These are phyloP conservation scores for Monodelphis domestica DNA, from an alignment of 2,797 vertebrate genomes.

Conservation along the genomic window DNA sequence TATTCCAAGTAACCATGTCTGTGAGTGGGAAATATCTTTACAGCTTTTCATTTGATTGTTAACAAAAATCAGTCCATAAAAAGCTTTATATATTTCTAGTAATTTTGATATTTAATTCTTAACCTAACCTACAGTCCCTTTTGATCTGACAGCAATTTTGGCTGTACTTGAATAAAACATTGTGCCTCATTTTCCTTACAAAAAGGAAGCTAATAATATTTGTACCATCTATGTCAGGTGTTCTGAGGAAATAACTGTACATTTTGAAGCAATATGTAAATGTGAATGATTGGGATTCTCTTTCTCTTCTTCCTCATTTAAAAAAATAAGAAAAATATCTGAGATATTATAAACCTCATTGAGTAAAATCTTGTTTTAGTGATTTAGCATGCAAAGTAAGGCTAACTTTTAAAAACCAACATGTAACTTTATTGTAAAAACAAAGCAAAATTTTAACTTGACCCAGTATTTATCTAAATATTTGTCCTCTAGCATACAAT, in stretches of 20 bases:
- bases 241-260: too few species aligned
- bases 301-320: background rate
- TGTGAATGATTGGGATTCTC: background rate
- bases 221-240: background rate
- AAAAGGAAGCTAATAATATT: background rate
- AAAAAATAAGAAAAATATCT: background rate
- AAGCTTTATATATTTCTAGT: background rate
- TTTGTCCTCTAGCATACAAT: conserved; percentile 8
- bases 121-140: background rate
- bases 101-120: background rate
- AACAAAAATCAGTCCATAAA: background rate
- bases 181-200: background rate
- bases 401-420: background rate
- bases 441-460: conserved; percentile 42
- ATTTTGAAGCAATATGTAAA: background rate
- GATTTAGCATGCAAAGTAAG: background rate
- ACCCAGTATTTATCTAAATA: conserved; percentile 31
- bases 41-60: background rate
- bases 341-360: background rate
- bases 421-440: conserved; percentile 35
- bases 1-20: background rate
- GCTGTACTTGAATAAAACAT: background rate
- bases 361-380: background rate
- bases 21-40: background rate
- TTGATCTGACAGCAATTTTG: background rate